These are phyloP conservation scores for human DNA, from an alignment of 2,113 vertebrate species.

Conservation along the genomic window DNA sequence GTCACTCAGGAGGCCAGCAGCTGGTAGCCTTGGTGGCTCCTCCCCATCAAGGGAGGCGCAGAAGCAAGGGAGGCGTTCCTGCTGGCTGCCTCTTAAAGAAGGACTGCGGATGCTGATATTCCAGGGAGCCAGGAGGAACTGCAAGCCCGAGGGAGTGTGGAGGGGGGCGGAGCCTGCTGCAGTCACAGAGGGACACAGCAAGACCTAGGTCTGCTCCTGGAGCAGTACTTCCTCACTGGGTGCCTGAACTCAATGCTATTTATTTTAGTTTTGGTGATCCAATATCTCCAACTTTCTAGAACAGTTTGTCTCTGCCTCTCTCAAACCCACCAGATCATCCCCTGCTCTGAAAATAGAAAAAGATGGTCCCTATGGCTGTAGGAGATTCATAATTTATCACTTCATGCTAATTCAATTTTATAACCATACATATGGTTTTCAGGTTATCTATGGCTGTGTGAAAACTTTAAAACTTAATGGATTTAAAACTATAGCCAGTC, in stretches of 20 bases:
- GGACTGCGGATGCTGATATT: neutral
- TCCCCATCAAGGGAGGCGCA: neutral
- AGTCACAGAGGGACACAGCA: accelerated
- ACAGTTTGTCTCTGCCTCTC: neutral
- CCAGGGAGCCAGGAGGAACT: neutral
- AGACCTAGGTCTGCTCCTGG: neutral
- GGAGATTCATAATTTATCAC: neutral
- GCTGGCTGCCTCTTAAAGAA: neutral
- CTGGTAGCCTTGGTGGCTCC: neutral
- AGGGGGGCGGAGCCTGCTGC: neutral
- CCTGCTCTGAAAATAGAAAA: neutral
- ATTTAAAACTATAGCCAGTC: neutral
- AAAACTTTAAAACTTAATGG: neutral
- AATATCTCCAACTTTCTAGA: neutral
- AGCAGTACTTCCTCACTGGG: neutral
- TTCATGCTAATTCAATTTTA: neutral
- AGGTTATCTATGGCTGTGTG: neutral
- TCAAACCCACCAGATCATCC: neutral
- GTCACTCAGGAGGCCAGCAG: neutral
- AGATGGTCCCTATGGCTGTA: too few species aligned
- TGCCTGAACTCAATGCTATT: neutral
- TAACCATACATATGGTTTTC: neutral
- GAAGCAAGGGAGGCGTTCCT: neutral
- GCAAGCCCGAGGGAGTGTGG: too few species aligned
- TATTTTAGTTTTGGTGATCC: neutral